Percentiles rank a stretch among this genome's conserved stretches.
phyloP scores from a whole-genome alignment of 2,797 vertebrate genomes.

The Moxostoma hubbsi region DNA sequence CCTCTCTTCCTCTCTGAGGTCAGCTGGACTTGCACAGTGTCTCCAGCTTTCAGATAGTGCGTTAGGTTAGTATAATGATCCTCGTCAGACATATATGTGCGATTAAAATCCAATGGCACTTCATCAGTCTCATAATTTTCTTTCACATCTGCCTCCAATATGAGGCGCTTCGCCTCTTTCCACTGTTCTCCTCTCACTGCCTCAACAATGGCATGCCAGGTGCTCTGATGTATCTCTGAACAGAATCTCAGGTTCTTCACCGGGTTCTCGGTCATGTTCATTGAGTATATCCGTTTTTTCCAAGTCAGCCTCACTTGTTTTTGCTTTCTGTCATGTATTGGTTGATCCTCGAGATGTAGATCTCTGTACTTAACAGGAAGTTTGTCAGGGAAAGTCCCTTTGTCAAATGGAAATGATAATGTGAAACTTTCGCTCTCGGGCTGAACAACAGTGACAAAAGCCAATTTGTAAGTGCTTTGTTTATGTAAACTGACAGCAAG shows the following conservation, averaged over 20 bases:
- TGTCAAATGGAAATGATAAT: constrained; percentile 77
- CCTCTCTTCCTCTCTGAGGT: constrained; percentile 67
- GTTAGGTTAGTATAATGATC: not conserved
- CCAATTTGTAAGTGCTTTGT: constrained; percentile 73
- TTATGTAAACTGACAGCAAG: constrained; percentile 72
- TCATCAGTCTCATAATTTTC: constrained; percentile 59
- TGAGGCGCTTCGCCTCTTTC: constrained; percentile 59
- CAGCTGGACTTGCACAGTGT: constrained; percentile 69
- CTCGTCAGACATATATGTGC: no score
- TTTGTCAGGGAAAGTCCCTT: constrained; percentile 65
- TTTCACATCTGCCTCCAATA: constrained; percentile 6
- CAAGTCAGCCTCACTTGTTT: constrained; percentile 69
- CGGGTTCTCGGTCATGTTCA: constrained; percentile 1
- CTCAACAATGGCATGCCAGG: constrained; percentile 71
- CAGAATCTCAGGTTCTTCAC: constrained; percentile 16
- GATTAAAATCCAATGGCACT: constrained; percentile 43
- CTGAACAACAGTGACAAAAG: constrained; percentile 70
- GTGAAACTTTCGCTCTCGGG: constrained; percentile 64
- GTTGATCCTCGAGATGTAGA: constrained; percentile 79
- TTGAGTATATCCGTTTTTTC: constrained; percentile 78
- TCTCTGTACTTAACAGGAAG: constrained; percentile 70
- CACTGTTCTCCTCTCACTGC: constrained; percentile 68
- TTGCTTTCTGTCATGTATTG: constrained; percentile 42
- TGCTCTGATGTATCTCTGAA: not conserved
- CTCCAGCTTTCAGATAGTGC: constrained; percentile 17